Percentiles rank a stretch among this genome's conserved stretches.
Evolutionary conservation across 2,797 vertebrate species (phyloP).

Genomic region (Leptoclinus maculatus): DNA sequence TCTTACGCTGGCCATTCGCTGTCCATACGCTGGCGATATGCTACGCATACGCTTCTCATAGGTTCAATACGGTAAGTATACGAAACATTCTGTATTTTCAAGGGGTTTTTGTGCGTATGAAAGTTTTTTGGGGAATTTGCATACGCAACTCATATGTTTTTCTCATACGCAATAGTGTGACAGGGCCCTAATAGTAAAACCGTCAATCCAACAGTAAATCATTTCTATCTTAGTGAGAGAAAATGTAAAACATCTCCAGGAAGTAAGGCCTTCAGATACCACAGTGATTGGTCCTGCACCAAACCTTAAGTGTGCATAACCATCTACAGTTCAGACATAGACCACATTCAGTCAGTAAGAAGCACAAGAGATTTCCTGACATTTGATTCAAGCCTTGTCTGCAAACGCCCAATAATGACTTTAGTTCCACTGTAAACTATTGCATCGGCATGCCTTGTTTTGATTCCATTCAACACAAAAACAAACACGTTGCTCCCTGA

Average conservation of each 20-base stretch:
- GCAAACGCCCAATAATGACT: constrained; percentile 20
- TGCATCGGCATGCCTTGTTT: constrained; percentile 9
- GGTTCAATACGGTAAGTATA: too few relatives aligned
- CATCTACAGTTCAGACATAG: not conserved
- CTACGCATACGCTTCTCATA: too few relatives aligned
- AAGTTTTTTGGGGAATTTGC: too few relatives aligned
- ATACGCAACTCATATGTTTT: too few relatives aligned
- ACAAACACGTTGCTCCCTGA: constrained; percentile 34
- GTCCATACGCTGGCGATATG: too few relatives aligned
- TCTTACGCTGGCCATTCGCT: too few relatives aligned
- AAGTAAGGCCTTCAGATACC: not conserved
- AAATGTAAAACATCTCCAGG: constrained; percentile 5
- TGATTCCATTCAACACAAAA: constrained; percentile 41
- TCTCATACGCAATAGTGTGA: too few relatives aligned
- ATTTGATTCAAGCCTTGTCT: constrained; percentile 27
- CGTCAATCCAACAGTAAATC: not conserved
- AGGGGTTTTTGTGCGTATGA: too few relatives aligned
- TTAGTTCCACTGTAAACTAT: constrained; percentile 29
- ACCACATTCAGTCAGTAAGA: not conserved
- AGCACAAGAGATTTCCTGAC: constrained; percentile 31
- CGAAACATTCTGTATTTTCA: too few relatives aligned
- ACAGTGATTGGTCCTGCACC: not conserved
- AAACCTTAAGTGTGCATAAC: not conserved
- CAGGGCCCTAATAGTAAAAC: not conserved
- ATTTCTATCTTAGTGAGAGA: not conserved